Base-by-base conservation (phyloP, 2,888 invertebrate species). In the Nineta flava region DNA sequence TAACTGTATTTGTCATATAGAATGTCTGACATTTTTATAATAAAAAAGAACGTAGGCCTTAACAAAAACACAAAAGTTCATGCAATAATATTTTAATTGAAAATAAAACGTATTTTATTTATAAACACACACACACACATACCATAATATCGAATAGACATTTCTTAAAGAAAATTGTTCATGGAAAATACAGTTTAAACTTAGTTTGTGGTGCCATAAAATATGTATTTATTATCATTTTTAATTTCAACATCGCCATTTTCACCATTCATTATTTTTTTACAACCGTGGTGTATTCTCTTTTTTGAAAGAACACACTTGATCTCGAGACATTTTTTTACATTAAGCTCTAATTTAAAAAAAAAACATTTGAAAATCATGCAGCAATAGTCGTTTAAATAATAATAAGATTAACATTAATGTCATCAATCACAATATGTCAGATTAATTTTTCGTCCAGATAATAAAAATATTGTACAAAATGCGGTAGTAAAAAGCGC, bases 151-250 rank as follows among this genome's bases (percentile, higher is more conserved):
- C n/a, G 15, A n/a, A 38, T 4, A 38, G 38, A 5, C 38, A 38
- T 13, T 38, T 13, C n/a, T 13, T 38, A 4, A 38, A 38, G n/a
- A n/a, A n/a, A n/a, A n/a, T n/a, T 38, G 15, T 38, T 38, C 38
- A 38, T 38, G 38, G 12, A 38, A n/a, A 15, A 15, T 38, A 38
- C 38, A 15, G 15, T 38, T 38, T 38, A 7, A 13, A 13, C n/a
- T 38, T 38, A n/a, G 15, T 38, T 38, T 38, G 38, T 38, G 38
- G 46, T 46, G 46, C 32, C 46, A 46, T 34, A 46, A 46, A 26
- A 16, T 13, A 13, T 34, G 26, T 26, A 9, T 34, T 46, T 31
- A 46, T 46, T 46, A 16, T 19, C 44, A 21, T 17, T 44, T 12
- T n/a, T 44, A 44, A 38, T 13, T 38, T 38, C n/a, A 13, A 38